A percentile compares a stretch with the other conserved stretches of the same genome.
Conservation (phyloP, 1,140 invertebrate species). For the Matsumurasca onukii region DNA sequence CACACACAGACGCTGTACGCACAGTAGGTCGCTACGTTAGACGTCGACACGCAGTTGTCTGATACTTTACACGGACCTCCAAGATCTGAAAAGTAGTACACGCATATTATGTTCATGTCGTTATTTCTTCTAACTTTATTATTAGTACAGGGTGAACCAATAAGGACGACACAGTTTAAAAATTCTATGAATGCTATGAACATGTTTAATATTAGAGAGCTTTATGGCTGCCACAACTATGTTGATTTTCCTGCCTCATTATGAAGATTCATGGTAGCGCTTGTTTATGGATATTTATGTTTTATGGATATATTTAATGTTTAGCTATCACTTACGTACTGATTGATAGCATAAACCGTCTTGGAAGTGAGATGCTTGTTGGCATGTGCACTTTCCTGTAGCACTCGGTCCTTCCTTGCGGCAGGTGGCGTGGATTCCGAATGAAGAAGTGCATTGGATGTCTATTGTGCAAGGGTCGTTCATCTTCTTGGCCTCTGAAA, state of each 20-base stretch:
- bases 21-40: neutral
- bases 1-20: neutral
- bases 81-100: conserved; percentile 17
- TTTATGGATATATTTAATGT: no score
- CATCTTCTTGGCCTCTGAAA: conserved; percentile 3
- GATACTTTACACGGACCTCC: neutral
- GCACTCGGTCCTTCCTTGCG: neutral
- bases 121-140: no score
- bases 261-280: no score
- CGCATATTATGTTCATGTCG: no score
- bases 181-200: no score
- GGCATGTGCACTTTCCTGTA: conserved; percentile 7
- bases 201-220: no score
- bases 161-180: no score
- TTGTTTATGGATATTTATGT: no score
- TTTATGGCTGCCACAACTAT: no score
- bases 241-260: no score
- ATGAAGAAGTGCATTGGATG: conserved; percentile 6
- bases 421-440: neutral
- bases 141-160: no score
- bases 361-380: neutral
- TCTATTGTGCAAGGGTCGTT: conserved; percentile 14
- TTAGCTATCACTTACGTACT: conserved; percentile 25
- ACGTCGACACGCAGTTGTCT: conserved; percentile 6
- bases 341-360: conserved; percentile 19